Percentiles rank a stretch among this genome's conserved stretches.
Conservation (phyloP, 2,888 invertebrate genomes). For the Yponomeuta evonymella region DNA sequence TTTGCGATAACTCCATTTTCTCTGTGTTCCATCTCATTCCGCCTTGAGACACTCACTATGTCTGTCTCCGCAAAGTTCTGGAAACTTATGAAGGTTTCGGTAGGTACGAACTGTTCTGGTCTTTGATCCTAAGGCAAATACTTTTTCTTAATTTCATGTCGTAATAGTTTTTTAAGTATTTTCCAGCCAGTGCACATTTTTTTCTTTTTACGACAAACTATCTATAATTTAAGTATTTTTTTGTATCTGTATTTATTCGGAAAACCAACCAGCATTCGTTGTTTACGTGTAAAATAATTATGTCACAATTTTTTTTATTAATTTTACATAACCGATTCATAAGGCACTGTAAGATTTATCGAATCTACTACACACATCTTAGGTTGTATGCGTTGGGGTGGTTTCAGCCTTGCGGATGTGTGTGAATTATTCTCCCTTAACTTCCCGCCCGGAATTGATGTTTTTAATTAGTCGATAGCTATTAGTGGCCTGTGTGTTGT, state of each 20-base stretch:
- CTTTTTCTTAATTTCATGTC: not conserved
- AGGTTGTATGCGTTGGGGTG: slow-evolving; percentile 42
- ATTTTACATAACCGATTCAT: not conserved
- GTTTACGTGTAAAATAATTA: too few species aligned
- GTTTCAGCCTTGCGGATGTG: slow-evolving; percentile 48
- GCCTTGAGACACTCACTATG: slow-evolving; percentile 66
- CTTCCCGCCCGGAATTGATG: slow-evolving; percentile 67
- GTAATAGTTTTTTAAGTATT: too few species aligned
- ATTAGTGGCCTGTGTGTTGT: slow-evolving; percentile 51
- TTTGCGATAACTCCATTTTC: slow-evolving; percentile 71
- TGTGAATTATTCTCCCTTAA: slow-evolving; percentile 70
- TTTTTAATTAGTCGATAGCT: slow-evolving; percentile 74
- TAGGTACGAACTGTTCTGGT: not conserved
- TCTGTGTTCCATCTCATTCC: slow-evolving; percentile 65
- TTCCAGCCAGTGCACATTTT: too few species aligned
- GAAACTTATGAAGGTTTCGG: not conserved
- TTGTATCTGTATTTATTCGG: too few species aligned
- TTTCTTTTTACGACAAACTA: too few species aligned
- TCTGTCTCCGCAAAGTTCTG: slow-evolving; percentile 30
- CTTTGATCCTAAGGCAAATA: not conserved
- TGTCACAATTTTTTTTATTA: not conserved
- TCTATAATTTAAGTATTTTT: too few species aligned
- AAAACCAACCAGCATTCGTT: too few species aligned
- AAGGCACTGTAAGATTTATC: not conserved
- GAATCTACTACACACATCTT: slow-evolving; percentile 40